phyloP scores from a whole-genome alignment of 2,888 invertebrate genomes.

The Pristionchus entomophagus region DNA sequence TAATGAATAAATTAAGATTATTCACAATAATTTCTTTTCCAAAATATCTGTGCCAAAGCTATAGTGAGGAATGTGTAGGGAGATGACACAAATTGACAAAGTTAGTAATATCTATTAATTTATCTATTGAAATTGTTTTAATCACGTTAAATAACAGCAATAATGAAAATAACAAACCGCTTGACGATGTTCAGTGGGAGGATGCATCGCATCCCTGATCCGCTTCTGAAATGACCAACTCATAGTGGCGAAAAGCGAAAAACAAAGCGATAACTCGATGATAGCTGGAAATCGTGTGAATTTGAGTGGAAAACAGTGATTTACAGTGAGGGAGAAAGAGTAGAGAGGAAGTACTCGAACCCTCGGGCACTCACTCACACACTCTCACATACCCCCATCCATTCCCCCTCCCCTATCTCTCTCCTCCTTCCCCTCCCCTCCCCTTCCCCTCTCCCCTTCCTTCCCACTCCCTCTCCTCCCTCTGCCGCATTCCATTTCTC shows the following conservation, averaged over 20 bases:
- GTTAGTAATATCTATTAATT: background rate
- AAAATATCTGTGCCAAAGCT: too few species aligned
- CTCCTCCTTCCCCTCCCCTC: slow-evolving; percentile 24
- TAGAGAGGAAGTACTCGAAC: background rate
- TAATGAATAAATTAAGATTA: background rate
- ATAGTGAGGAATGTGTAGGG: too few species aligned
- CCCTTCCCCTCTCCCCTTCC: background rate
- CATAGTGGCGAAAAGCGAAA: background rate
- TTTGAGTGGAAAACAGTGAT: background rate
- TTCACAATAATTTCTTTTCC: too few species aligned
- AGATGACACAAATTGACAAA: background rate
- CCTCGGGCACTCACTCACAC: background rate
- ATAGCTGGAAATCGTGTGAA: background rate
- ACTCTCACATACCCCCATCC: background rate
- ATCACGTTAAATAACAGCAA: too few species aligned
- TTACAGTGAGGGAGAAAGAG: background rate
- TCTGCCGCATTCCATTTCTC: slow-evolving; percentile 35
- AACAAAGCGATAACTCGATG: background rate
- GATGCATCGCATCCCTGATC: slow-evolving; percentile 36
- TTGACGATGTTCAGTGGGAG: slow-evolving; percentile 29
- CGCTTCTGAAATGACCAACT: background rate
- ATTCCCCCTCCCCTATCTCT: slow-evolving; percentile 29
- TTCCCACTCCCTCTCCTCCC: background rate
- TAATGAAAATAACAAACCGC: background rate
- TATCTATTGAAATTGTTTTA: background rate